Evolutionary conservation across 35 echinoderm and acorn worm species (phyloP), one percentile per base, ranked within the genome.

Genomic region (Hemicentrotus pulcherrimus): DNA sequence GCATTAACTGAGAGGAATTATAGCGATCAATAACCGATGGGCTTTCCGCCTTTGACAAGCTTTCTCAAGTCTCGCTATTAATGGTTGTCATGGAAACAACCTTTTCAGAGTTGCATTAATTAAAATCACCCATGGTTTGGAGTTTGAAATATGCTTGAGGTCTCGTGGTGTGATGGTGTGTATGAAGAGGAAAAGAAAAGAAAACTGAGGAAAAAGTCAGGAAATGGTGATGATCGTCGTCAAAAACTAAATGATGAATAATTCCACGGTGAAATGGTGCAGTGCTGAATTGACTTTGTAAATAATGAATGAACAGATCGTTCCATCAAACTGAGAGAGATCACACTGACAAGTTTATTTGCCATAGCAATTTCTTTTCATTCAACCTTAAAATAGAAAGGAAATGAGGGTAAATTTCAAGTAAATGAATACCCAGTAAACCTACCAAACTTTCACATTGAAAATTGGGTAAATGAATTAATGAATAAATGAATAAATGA

Each of bases 131-230:
- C 65, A 78, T 78, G 65, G 65, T 30, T 18, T 1, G 2, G 65
- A 78, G 65, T 28, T 78, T 78, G 6, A 78, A n/a, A 78, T 78
- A 18, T 78, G 65, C 65, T 78, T n/a, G 24, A n/a, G 65, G 65
- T 78, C 65, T 78, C 6, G 5, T 6, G 61, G 15, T 70, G 61
- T 28, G 18, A 78, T 22, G 65, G 28, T 78, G 22, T 55, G 50
- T 41, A 16, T 8, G 22, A 22, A 28, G 65, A 28, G 19, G 22
- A n/a, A 28, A 14, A 28, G 61, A 70, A 70, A 70, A 70, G 22
- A 78, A n/a, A 78, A 78, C 50, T 55, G 65, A 78, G 65, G 65
- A 78, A 78, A n/a, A 78, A 78, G 61, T 71, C 61, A 28, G 65
- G 65, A 78, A 78, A 78, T n/a, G 28, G 18, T 78, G 65, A 78